These are phyloP conservation scores for Drosophila teissieri DNA, from an alignment of 1,140 invertebrate species.

Conservation along the genomic window DNA sequence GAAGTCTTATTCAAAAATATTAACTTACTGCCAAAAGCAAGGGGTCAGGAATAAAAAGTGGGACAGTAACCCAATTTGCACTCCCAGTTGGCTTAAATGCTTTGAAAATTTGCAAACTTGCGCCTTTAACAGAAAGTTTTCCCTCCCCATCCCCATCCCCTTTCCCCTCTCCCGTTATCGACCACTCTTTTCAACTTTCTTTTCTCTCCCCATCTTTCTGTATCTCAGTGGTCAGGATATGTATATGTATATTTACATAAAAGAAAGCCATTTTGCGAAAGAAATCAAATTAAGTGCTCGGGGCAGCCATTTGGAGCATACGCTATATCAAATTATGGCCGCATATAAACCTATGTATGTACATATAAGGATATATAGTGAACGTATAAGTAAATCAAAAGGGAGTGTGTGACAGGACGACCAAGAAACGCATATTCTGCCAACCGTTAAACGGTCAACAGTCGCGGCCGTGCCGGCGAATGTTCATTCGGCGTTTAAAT, in stretches of 20 bases:
- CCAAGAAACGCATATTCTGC: constrained; percentile 39
- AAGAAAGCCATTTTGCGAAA: constrained; percentile 65
- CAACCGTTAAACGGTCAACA: constrained; percentile 46
- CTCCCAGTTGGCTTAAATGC: constrained; percentile 7
- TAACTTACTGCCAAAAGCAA: constrained; percentile 13
- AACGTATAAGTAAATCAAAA: not conserved
- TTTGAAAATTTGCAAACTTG: constrained; percentile 12
- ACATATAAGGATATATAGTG: not conserved
- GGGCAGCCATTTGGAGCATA: constrained; percentile 62
- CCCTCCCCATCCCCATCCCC: not conserved
- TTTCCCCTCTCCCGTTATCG: no score
- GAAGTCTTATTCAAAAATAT: constrained; percentile 20
- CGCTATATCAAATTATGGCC: constrained; percentile 65
- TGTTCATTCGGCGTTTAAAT: constrained; percentile 63
- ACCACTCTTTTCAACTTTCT: not conserved
- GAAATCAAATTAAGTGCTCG: constrained; percentile 74
- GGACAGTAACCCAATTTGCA: constrained; percentile 32
- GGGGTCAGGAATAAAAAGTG: constrained; percentile 25
- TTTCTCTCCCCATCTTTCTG: not conserved
- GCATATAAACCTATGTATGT: not conserved
- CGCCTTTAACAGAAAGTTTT: constrained; percentile 6
- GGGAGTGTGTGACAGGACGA: not conserved
- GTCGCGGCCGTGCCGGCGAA: constrained; percentile 24
- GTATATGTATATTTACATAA: constrained; percentile 14
- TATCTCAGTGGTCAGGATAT: not conserved